Percentiles rank a stretch among this genome's conserved stretches.
phyloP scores from a whole-genome alignment of 2,797 vertebrate species.

The Brachyalestes nurse region DNA sequence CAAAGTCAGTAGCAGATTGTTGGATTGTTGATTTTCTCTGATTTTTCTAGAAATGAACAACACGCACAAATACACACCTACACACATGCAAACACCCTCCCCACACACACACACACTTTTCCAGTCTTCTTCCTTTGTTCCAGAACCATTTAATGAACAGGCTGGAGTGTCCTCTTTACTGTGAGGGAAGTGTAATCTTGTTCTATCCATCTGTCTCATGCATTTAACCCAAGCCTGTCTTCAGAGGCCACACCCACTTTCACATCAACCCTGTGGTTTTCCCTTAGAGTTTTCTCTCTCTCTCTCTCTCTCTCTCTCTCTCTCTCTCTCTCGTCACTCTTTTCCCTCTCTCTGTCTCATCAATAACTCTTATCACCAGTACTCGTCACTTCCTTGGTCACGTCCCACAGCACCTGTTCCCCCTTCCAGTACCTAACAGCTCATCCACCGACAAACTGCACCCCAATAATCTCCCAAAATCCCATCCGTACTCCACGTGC shows the following conservation, averaged over 20 bases:
- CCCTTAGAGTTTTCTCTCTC: neutral
- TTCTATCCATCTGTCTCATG: neutral
- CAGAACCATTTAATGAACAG: neutral
- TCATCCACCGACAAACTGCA: slow-evolving; percentile 45
- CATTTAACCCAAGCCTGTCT: neutral
- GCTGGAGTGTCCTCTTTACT: neutral
- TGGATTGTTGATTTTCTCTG: too few species aligned
- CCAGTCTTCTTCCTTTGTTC: slow-evolving; percentile 1
- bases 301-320: slow-evolving; percentile 2
- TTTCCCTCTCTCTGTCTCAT: slow-evolving; percentile 48
- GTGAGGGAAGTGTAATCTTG: neutral
- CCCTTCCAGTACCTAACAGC: slow-evolving; percentile 55
- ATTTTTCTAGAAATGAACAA: neutral
- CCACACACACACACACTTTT: neutral
- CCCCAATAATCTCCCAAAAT: slow-evolving; percentile 26
- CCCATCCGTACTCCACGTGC: slow-evolving; percentile 49
- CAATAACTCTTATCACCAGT: slow-evolving; percentile 57
- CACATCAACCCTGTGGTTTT: slow-evolving; percentile 2
- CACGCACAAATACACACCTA: neutral
- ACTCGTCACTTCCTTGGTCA: slow-evolving; percentile 56
- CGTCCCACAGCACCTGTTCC: slow-evolving; percentile 60
- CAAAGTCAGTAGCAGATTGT: too few species aligned
- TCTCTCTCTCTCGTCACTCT: slow-evolving; percentile 37
- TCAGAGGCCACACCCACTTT: slow-evolving; percentile 12
- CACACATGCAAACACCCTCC: neutral